Percentiles rank a stretch among this genome's conserved stretches.
Conservation (phyloP, 30 jellyfish, hydroid and myxozoan genomes). For the Calvadosia cruxmelitensis region DNA sequence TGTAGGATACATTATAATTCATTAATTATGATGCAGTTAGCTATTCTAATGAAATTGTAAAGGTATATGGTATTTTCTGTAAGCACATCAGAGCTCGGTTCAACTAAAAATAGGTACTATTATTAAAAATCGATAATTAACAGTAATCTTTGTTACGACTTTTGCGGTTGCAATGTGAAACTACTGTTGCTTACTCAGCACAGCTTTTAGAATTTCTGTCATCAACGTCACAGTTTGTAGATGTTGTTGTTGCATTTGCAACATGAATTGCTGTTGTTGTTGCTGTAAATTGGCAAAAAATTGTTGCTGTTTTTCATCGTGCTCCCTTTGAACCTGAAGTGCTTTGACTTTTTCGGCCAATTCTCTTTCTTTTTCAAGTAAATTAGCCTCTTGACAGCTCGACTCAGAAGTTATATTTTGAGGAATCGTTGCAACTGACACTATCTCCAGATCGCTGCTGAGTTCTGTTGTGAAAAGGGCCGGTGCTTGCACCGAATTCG, state of each 20-base stretch:
- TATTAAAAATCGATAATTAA: no score
- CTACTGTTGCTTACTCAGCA: neutral
- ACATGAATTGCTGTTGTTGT: conserved; percentile 27
- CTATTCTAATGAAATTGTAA: no score
- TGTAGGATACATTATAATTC: no score
- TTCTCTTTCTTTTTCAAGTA: neutral
- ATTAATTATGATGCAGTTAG: no score
- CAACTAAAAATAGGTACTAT: no score
- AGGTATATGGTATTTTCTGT: no score
- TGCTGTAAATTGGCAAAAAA: neutral
- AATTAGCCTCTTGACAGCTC: neutral
- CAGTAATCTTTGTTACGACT: no score
- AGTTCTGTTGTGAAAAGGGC: neutral
- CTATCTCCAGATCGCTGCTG: neutral
- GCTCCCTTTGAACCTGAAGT: neutral
- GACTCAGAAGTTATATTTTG: neutral
- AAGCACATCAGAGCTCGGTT: no score
- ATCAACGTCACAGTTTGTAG: neutral
- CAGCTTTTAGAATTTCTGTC: neutral
- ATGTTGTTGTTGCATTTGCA: conserved; percentile 19
- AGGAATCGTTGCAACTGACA: neutral
- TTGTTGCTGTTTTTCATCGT: conserved; percentile 4
- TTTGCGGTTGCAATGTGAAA: neutral
- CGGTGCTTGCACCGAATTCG: neutral
- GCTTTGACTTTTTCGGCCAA: neutral